Evolutionary conservation across 2,888 invertebrate genomes (phyloP).

Genomic region (Polyommatus iphigenia): DNA sequence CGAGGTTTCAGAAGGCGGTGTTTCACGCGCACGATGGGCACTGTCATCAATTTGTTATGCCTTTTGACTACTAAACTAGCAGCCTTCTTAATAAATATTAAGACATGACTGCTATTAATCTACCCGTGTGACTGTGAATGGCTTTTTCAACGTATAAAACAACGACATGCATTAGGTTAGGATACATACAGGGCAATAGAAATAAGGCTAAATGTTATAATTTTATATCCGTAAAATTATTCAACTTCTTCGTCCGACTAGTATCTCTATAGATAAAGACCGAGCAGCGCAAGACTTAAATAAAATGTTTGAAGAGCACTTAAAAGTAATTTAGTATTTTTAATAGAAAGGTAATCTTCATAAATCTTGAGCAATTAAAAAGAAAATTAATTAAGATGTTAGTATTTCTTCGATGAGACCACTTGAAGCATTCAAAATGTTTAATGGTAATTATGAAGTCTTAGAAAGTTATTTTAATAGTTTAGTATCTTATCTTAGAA

Average conservation of each 20-base stretch:
- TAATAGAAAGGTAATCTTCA: not conserved
- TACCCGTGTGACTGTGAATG: no score
- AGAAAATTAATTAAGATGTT: not conserved
- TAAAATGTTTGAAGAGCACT: not conserved
- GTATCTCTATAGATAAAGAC: not conserved
- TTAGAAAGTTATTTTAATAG: not conserved
- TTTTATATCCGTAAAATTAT: no score
- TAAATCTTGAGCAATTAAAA: not conserved
- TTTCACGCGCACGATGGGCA: conserved; percentile 41
- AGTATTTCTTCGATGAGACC: not conserved
- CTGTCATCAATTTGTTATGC: conserved; percentile 42
- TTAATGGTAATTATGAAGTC: not conserved
- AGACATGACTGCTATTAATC: no score
- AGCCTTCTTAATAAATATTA: no score
- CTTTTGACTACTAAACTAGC: conserved; percentile 39
- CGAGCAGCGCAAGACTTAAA: not conserved
- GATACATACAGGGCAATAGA: no score
- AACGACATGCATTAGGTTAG: no score
- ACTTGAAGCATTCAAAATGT: conserved; percentile 1
- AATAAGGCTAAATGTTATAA: no score
- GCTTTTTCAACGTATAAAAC: no score
- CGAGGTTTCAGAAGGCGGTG: conserved; percentile 26
- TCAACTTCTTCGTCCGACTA: not conserved
- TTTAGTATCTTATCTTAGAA: not conserved
- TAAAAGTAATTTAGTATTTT: not conserved